Conservation (phyloP, 2,888 invertebrate genomes). For the Oscheius sp. region DNA sequence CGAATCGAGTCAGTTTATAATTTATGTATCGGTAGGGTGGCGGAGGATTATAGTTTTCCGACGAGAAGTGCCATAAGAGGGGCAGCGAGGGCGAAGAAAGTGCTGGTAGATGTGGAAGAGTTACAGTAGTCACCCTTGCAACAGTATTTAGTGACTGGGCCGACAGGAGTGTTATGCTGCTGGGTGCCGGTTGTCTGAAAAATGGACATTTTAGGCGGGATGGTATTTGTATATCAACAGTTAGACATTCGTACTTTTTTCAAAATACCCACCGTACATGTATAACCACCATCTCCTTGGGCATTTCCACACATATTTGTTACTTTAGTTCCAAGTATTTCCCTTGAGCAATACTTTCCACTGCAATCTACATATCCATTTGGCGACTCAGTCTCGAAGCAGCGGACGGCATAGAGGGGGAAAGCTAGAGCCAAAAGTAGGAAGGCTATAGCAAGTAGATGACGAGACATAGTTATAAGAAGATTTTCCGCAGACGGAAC, state of each 20-base stretch:
- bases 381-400: background rate
- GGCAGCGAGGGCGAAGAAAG: background rate
- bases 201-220: too few relatives aligned
- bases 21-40: too few relatives aligned
- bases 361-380: background rate
- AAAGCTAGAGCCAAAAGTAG: background rate
- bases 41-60: too few relatives aligned
- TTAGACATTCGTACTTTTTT: background rate
- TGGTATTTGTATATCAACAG: background rate
- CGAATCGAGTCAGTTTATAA: background rate
- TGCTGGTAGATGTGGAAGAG: background rate
- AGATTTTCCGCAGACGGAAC: too few relatives aligned
- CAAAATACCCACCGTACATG: background rate
- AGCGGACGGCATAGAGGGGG: background rate
- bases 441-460: too few relatives aligned
- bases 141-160: background rate
- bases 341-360: background rate
- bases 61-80: background rate
- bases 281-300: background rate
- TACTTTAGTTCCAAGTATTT: background rate
- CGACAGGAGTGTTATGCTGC: background rate
- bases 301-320: background rate
- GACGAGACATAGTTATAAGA: too few relatives aligned
- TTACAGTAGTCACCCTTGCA: conserved; percentile 15
- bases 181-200: background rate